Evolutionary conservation across 1,140 invertebrate species (phyloP), one percentile per base, ranked within the genome.

Genomic region (Atta texana): DNA sequence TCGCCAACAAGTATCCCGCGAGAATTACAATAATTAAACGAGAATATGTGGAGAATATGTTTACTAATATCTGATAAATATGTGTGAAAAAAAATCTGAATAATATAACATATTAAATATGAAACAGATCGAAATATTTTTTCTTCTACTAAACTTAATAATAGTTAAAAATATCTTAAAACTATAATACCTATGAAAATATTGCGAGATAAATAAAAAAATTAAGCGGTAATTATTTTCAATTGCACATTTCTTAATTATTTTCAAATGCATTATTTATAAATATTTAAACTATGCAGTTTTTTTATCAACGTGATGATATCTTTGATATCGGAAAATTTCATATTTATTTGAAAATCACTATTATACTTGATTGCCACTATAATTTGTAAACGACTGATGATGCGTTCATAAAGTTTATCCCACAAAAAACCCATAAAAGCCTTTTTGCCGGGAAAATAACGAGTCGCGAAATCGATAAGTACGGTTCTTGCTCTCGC

Each of bases 401-500:
- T 8, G 66, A 72, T 12, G 44, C 44, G 24, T 44, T 3, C 24
- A 31, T 61, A 63, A 63, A 75, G 39, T 84, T 72, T 34, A 49
- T 61, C 34, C 34, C 51, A 8, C 53, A 34, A 82, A 82, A 39
- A 82, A 82, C 51, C 34, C 39, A 4, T 74, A 61, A 74, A 74
- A 82, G 66, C 24, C 34, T 39, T 51, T 44, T 61, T n/a, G 53
- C 16, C 4, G 34, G 3, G 55, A 75, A 84, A 84, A 55, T 34
- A 81, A 78, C 55, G 71, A 68, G 71, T 88, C 39, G 74, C 64
- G 39, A 75, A 75, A 84, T 84, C 80, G 80, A 84, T 84, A 75
- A 84, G 69, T 63, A 72, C 68, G 53, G 68, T 49, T 74, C 68
- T 74, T 44, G 78, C 51, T 74, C 68, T 82, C 68, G 24, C 10